Conservation (phyloP, 2,888 invertebrate genomes). For the Acanthosepion pharaonis region DNA sequence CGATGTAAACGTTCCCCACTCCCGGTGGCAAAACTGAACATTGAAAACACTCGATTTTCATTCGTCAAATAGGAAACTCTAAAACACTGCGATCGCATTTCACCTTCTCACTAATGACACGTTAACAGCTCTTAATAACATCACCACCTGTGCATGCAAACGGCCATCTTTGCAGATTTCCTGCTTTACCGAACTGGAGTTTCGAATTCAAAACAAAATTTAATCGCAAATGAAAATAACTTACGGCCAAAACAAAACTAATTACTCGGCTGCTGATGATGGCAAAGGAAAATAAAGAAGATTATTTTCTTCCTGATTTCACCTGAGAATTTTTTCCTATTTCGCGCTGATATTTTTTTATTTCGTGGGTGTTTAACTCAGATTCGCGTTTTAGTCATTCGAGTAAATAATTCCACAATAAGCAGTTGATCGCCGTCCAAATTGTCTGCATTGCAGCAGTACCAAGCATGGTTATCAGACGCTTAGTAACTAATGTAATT, state of each 20-base stretch:
- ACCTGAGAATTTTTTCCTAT: background rate
- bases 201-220: background rate
- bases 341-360: too few species aligned
- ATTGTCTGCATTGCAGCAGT: too few species aligned
- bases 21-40: background rate
- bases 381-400: background rate
- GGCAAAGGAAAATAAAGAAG: background rate
- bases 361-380: background rate
- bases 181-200: background rate
- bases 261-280: background rate
- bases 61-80: background rate
- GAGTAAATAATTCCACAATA: background rate
- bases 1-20: background rate
- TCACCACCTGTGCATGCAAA: background rate
- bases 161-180: background rate
- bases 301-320: background rate
- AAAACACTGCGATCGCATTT: background rate
- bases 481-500: too few species aligned
- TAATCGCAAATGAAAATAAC: background rate
- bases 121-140: background rate
- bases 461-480: too few species aligned
- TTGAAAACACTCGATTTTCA: constrained; percentile 16
- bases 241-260: background rate
- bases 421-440: too few species aligned
- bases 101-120: background rate